Evolutionary conservation across 2,113 vertebrate genomes (phyloP), one percentile per base, ranked within the genome.

Genomic region (Xiphophorus couchianus): DNA sequence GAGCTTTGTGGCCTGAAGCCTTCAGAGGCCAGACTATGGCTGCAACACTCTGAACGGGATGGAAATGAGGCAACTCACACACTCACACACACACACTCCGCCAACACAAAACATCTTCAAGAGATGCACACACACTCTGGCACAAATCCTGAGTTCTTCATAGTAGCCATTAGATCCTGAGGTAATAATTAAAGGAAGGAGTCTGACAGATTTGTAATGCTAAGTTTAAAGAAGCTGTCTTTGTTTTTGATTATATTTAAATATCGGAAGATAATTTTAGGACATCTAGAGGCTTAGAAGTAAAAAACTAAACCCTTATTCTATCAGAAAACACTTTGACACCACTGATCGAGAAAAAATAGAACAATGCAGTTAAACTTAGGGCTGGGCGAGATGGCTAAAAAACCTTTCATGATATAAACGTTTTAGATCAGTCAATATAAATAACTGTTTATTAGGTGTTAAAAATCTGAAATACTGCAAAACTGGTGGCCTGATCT

Each of bases 1-100:
- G 81, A 65, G 89, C 90, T 92, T 91, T 91, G 91, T 92, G 73
- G 71, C 37, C 77, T 42, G 7, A 62, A 84, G 84, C 69, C 76
- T 71, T 35, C 68, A 86, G 27, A 84, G 69, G 70, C 87, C 75
- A 74, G 82, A 83, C 78, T 73, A 83, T 28, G 75, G 84, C 85
- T 78, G 90, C 87, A 90, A 86, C 87, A 87, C 70, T 3, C 72
- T 73, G 84, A 33, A 71, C 79, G 65, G 78, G 89, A 91, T 85
- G 90, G 89, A 91, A 93, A 93, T 91, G 86, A 91, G 86, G 74
- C 65, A 51, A 48, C 33, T 35, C 0, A 39, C 61, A 12, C 37
- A 0, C 37, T 0, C 37, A 2, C 37, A 11, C 39, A 4, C 39
- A 4, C 39, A 13, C 39, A 42, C 13, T 4, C 39, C 3, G 5